Evolutionary conservation across 1,140 invertebrate species (phyloP).

Genomic region (Brachystomella parvula): DNA sequence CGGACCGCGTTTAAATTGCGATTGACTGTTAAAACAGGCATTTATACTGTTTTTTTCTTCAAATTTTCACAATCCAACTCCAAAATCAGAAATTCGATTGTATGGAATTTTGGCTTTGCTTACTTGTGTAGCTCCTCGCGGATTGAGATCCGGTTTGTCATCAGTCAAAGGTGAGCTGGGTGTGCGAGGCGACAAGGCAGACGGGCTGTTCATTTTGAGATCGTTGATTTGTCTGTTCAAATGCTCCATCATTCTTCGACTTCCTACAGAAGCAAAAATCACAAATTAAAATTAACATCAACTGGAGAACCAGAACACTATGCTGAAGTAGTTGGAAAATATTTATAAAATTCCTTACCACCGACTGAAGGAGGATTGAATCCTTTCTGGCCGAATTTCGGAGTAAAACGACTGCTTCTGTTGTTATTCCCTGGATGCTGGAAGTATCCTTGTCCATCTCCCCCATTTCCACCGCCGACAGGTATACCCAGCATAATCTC

Average conservation of each 20-base stretch:
- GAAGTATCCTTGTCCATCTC: not conserved
- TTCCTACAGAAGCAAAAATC: constrained; percentile 9
- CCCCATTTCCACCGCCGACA: constrained; percentile 26
- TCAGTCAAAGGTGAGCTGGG: constrained; percentile 1
- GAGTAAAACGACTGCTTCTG: not conserved
- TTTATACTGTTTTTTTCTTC: too few relatives aligned
- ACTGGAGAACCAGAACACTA: too few relatives aligned
- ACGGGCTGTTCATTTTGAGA: constrained; percentile 57
- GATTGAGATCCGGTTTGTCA: constrained; percentile 30
- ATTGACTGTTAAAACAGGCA: too few relatives aligned
- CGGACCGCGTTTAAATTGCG: too few relatives aligned
- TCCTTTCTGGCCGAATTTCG: too few relatives aligned
- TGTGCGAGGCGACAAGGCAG: constrained; percentile 12
- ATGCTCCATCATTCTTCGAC: constrained; percentile 49
- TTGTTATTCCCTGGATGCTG: not conserved
- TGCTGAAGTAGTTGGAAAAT: not conserved
- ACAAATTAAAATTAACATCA: not conserved
- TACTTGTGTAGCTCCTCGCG: constrained; percentile 16
- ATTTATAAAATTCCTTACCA: not conserved
- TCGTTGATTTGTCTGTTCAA: constrained; percentile 64
- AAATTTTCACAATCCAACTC: not conserved
- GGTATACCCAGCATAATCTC: constrained; percentile 26
- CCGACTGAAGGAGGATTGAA: not conserved
- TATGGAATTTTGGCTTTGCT: not conserved
- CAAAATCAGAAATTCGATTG: not conserved